Evolutionary conservation across 2,888 invertebrate species (phyloP), one percentile per base, ranked within the genome.

Genomic region (Plagodis pulveraria): DNA sequence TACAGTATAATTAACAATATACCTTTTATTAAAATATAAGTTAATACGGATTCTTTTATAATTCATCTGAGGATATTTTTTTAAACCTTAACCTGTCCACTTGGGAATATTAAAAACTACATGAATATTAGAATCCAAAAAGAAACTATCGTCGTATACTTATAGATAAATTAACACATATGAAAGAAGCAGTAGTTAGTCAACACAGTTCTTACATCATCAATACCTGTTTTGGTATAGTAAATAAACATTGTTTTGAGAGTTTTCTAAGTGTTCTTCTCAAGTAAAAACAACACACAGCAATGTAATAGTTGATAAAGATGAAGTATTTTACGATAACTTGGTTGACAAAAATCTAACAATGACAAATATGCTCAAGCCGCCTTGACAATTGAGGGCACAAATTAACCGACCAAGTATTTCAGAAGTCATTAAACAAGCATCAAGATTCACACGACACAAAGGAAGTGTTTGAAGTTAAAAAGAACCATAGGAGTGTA

Each of bases 391-490:
- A 62, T 58, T 55, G 54, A 57, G 44, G 46, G 56, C 54, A 54
- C 48, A 56, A 57, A 63, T 62, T 58, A 60, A 59, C 43, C 40
- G 22, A 8, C 44, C 49, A 53, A 48, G 46, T 66, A 63, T 66
- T 65, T 63, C 52, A 50, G 51, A 58, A 63, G 58, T 63, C 61
- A 66, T 65, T 61, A 62, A 63, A 63, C 58, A 56, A 59, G 46
- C 67, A 65, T 60, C 56, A 64, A 65, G 58, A 59, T 61, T 66
- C 62, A 50, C 58, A 58, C 56, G 52, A 62, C 65, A 68, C 62
- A 70, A 80, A 80, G 76, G 73, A 78, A 76, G 71, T 69, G 68
- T 70, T 67, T 71, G 62, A 71, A 69, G 66, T 71, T 68, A 68
- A 75, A 75, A 73, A 71, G 65, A 50, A 70, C 67, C 61, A 48